Percentiles rank a stretch among this genome's conserved stretches.
These are phyloP conservation scores for Leucoma salicis DNA, from an alignment of 2,888 invertebrate genomes.

Conservation along the genomic window DNA sequence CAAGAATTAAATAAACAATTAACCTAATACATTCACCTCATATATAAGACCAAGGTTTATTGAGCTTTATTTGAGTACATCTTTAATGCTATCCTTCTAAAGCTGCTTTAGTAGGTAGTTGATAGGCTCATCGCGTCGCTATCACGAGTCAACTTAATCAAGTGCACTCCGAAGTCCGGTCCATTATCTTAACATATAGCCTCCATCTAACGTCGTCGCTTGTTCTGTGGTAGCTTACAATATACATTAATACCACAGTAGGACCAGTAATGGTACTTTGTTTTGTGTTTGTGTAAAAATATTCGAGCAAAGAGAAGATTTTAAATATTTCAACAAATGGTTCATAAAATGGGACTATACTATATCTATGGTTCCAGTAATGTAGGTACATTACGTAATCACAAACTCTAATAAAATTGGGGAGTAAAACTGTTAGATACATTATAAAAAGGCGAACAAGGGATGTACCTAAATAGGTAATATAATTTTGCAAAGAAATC, in stretches of 20 bases:
- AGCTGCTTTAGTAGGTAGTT: constrained; percentile 17
- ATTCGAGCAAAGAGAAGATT: background rate
- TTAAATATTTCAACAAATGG: too few relatives aligned
- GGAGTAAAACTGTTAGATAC: too few relatives aligned
- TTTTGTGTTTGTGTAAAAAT: background rate
- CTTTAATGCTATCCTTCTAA: background rate
- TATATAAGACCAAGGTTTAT: too few relatives aligned
- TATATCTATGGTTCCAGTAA: too few relatives aligned
- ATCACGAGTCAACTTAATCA: constrained; percentile 62
- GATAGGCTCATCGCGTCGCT: constrained; percentile 51
- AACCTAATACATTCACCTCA: too few relatives aligned
- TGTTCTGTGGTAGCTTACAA: background rate
- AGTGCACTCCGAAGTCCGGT: constrained; percentile 51
- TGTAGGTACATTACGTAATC: too few relatives aligned
- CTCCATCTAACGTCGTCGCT: constrained; percentile 38
- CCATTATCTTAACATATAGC: constrained; percentile 65
- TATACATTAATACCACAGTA: background rate
- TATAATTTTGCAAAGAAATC: too few relatives aligned
- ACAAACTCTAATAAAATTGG: too few relatives aligned
- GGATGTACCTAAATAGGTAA: too few relatives aligned
- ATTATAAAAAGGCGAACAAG: too few relatives aligned
- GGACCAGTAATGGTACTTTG: background rate
- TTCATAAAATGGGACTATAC: too few relatives aligned
- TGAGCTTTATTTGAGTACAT: background rate
- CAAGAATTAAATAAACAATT: too few relatives aligned